phyloP scores from a whole-genome alignment of 2,888 invertebrate species.

The Silvanus unidentatus region DNA sequence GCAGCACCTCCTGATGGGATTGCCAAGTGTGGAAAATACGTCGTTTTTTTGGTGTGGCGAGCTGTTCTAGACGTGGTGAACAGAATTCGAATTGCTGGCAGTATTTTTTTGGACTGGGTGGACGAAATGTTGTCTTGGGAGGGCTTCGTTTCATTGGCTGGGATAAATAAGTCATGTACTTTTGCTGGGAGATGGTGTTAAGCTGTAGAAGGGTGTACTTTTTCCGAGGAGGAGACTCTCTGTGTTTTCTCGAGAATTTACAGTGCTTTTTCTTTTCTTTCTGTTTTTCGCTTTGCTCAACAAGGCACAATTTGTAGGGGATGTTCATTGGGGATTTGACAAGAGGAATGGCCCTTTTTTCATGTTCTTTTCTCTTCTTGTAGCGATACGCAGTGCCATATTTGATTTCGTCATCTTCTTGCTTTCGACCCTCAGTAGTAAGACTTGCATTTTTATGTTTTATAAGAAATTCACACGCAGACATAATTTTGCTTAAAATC shows the following conservation, averaged over 20 bases:
- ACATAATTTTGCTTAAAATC: too few species aligned
- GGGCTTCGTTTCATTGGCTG: slow-evolving; percentile 15
- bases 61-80: slow-evolving; percentile 34
- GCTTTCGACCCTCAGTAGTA: too few species aligned
- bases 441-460: too few species aligned
- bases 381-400: slow-evolving; percentile 22
- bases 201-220: slow-evolving; percentile 22
- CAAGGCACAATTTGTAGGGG: slow-evolving; percentile 20
- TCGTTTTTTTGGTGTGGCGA: slow-evolving; percentile 33
- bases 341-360: slow-evolving; percentile 13
- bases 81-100: slow-evolving; percentile 28
- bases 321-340: slow-evolving; percentile 20
- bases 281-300: slow-evolving; percentile 8
- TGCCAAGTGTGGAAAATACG: slow-evolving; percentile 34
- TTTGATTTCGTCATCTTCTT: slow-evolving; percentile 9
- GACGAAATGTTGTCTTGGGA: too few species aligned
- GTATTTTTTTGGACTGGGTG: slow-evolving; percentile 5
- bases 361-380: slow-evolving; percentile 13
- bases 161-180: slow-evolving; percentile 32
- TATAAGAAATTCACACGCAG: too few species aligned
- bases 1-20: slow-evolving; percentile 26
- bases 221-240: neutral
- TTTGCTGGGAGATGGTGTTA: slow-evolving; percentile 26
- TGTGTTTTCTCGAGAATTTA: too few species aligned
- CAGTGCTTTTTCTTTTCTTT: slow-evolving; percentile 1